Evolutionary conservation across 2,888 invertebrate genomes (phyloP).

Genomic region (Drosophila koepferae): DNA sequence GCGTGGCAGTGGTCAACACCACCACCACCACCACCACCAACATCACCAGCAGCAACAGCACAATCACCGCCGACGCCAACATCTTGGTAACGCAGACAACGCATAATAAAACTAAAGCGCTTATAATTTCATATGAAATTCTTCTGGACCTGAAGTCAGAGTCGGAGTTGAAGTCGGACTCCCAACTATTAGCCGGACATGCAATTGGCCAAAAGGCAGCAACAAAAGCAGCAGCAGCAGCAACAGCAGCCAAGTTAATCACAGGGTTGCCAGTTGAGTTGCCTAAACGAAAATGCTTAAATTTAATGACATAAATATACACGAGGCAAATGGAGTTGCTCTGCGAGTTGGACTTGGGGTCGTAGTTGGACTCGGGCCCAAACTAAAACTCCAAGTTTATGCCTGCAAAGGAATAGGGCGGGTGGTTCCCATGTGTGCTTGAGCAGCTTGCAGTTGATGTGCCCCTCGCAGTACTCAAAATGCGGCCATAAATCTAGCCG

Average conservation of each 20-base stretch:
- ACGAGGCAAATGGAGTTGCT: constrained; percentile 60
- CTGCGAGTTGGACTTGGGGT: constrained; percentile 14
- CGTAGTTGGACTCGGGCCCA: constrained; percentile 13
- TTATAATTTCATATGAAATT: constrained; percentile 83
- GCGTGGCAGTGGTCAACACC: constrained; percentile 56
- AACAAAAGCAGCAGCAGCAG: constrained; percentile 32
- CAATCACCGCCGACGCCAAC: constrained; percentile 52
- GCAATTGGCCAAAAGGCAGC: constrained; percentile 67
- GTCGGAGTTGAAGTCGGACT: constrained; percentile 14
- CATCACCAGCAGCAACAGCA: constrained; percentile 31
- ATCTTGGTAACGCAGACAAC: constrained; percentile 50
- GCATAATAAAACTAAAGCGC: constrained; percentile 83
- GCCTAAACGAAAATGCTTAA: constrained; percentile 84
- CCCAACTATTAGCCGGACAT: constrained; percentile 76
- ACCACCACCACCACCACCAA: constrained; percentile 28
- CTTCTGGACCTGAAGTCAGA: constrained; percentile 48
- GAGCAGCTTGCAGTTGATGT: constrained; percentile 41
- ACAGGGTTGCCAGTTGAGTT: constrained; percentile 82
- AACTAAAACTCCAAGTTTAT: constrained; percentile 21
- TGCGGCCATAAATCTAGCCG: constrained; percentile 46
- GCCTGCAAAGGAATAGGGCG: constrained; percentile 43
- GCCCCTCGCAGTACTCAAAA: constrained; percentile 46
- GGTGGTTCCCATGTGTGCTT: constrained; percentile 47
- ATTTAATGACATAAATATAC: constrained; percentile 84
- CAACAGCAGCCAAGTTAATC: constrained; percentile 72